phyloP scores from a whole-genome alignment of 2,113 vertebrate species.

The Alligator mississippiensis region DNA sequence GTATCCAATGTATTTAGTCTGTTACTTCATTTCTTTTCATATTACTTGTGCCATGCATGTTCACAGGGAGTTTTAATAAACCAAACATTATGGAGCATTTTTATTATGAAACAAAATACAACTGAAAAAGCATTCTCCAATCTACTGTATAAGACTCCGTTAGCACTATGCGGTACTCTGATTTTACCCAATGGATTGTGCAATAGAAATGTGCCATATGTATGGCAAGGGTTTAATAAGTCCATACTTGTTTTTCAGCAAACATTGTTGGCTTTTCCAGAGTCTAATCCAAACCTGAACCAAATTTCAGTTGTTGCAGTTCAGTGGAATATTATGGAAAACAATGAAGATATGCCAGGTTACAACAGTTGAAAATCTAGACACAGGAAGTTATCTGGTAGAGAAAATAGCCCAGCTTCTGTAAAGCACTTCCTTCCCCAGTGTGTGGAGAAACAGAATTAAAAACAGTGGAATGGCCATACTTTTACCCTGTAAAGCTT shows the following conservation, averaged over 20 bases:
- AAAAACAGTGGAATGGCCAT: background rate
- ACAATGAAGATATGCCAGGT: background rate
- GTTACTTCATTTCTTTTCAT: too few relatives aligned
- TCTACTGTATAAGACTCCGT: background rate
- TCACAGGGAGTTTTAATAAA: too few relatives aligned
- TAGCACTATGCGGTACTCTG: background rate
- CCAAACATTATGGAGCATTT: background rate
- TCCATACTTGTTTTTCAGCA: background rate
- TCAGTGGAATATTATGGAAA: background rate
- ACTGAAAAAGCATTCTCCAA: background rate
- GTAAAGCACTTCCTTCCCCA: background rate
- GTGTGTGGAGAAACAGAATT: background rate
- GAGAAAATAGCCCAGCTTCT: background rate
- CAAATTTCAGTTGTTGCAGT: background rate
- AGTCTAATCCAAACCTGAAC: background rate
- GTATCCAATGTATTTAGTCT: too few relatives aligned
- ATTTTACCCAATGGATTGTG: background rate
- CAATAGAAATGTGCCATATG: background rate
- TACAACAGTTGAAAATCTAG: background rate
- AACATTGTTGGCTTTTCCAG: background rate
- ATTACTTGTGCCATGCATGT: too few relatives aligned
- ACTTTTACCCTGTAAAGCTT: background rate
- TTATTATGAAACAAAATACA: background rate
- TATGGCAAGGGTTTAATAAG: background rate
- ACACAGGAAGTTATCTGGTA: background rate